Conservation (phyloP, 2,888 invertebrate species). For the Antitype chi region DNA sequence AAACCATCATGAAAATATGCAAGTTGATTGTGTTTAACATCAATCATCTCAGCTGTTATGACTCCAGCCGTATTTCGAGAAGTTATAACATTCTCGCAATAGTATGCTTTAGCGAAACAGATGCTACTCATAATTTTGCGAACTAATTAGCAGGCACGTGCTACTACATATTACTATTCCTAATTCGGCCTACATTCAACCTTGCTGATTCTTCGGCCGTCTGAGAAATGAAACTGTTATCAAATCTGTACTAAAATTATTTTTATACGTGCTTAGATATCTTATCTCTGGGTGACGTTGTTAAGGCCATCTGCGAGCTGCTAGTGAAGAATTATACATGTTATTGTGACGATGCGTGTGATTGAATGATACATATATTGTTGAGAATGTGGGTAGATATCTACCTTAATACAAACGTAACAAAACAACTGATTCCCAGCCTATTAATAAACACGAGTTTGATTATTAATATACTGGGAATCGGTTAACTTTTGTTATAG, state of each 20-base stretch:
- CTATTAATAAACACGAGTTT: not conserved
- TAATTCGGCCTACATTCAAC: slow-evolving; percentile 1
- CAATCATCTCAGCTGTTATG: slow-evolving; percentile 21
- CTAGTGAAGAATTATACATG: slow-evolving; percentile 23
- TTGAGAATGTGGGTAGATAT: not conserved
- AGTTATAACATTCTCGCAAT: slow-evolving; percentile 9
- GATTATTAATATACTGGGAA: not conserved
- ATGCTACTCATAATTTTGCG: slow-evolving; percentile 20
- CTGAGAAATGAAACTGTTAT: slow-evolving; percentile 20
- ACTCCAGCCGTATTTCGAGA: not conserved
- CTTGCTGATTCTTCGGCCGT: not conserved
- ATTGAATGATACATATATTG: not conserved
- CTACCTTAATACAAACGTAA: not conserved
- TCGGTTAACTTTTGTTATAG: not conserved
- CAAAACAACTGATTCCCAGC: not conserved
- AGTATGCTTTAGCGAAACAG: not conserved
- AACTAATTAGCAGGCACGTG: slow-evolving; percentile 26
- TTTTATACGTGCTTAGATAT: slow-evolving; percentile 24
- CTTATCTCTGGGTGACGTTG: slow-evolving; percentile 35
- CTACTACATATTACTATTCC: slow-evolving; percentile 2
- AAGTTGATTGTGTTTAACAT: slow-evolving; percentile 1
- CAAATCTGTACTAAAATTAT: slow-evolving; percentile 27
- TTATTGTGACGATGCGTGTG: slow-evolving; percentile 3
- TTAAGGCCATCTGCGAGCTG: slow-evolving; percentile 27
- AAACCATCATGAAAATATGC: not conserved